phyloP scores from a whole-genome alignment of 2,797 vertebrate species.

The Remorina albescens region DNA sequence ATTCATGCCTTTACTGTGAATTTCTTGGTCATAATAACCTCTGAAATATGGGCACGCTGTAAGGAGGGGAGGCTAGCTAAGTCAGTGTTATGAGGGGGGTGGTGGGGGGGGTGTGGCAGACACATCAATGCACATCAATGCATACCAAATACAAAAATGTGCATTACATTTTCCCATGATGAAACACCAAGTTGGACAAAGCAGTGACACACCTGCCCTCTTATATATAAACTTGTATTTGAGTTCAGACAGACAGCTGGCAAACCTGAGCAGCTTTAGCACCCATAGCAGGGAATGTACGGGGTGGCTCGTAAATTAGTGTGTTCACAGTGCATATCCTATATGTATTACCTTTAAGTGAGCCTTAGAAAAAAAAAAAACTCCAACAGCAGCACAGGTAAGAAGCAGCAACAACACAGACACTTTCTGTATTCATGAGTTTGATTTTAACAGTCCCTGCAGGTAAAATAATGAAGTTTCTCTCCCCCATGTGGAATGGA shows the following conservation, averaged over 20 bases:
- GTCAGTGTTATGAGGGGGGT: conserved; percentile 40
- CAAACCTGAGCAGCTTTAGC: conserved; percentile 24
- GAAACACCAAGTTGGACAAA: conserved; percentile 48
- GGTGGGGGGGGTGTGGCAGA: conserved; percentile 33
- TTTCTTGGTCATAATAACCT: conserved; percentile 63
- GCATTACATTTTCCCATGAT: conserved; percentile 53
- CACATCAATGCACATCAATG: conserved; percentile 55
- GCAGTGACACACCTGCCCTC: conserved; percentile 34
- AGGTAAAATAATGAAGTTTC: conserved; percentile 80
- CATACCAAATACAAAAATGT: conserved; percentile 65
- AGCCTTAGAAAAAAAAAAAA: conserved; percentile 40
- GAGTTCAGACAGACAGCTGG: conserved; percentile 31
- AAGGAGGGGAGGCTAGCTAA: conserved; percentile 18
- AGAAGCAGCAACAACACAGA: conserved; percentile 51
- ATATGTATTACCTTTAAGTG: conserved; percentile 55
- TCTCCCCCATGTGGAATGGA: conserved; percentile 74
- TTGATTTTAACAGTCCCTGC: conserved; percentile 77
- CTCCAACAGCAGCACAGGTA: conserved; percentile 39
- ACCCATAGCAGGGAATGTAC: conserved; percentile 24
- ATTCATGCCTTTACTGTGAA: conserved; percentile 56
- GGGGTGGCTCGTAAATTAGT: conserved; percentile 53
- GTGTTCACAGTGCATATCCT: conserved; percentile 22
- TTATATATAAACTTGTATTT: conserved; percentile 26
- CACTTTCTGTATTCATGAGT: conserved; percentile 81
- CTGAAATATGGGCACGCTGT: conserved; percentile 43